Percentiles rank a stretch among this genome's conserved stretches.
Evolutionary conservation across 1,140 invertebrate species (phyloP).

Genomic region (Schlechtendalia chinensis): DNA sequence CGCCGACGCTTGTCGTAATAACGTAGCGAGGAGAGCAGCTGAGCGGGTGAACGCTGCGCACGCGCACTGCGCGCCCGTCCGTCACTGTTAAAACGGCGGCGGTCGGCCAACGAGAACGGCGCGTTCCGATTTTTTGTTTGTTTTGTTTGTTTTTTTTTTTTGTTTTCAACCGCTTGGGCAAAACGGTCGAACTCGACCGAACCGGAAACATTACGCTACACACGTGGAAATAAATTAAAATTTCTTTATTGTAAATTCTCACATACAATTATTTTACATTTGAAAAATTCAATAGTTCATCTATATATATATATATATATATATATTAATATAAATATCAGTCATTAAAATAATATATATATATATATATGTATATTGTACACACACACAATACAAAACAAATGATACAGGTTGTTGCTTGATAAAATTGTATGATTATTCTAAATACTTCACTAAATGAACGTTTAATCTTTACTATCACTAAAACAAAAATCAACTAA

Average conservation of each 20-base stretch:
- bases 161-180: too few species aligned
- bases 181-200: too few species aligned
- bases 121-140: too few species aligned
- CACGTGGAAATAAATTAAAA: neutral
- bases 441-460: neutral
- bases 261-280: neutral
- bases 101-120: too few species aligned
- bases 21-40: too few species aligned
- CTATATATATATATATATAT: neutral
- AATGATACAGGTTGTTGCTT: neutral
- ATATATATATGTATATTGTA: neutral
- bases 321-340: slow-evolving; percentile 24
- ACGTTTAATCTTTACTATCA: neutral
- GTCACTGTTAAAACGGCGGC: too few species aligned
- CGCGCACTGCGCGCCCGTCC: too few species aligned
- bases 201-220: too few species aligned
- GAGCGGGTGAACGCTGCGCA: too few species aligned
- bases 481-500: neutral
- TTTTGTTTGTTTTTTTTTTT: too few species aligned
- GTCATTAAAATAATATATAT: slow-evolving; percentile 15
- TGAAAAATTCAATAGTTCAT: neutral
- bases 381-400: neutral
- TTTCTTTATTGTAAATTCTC: neutral
- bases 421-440: slow-evolving; percentile 16
- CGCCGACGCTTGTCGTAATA: too few species aligned